Conservation (phyloP, 30 jellyfish, hydroid and myxozoan species). For the Hydractinia echinata region DNA sequence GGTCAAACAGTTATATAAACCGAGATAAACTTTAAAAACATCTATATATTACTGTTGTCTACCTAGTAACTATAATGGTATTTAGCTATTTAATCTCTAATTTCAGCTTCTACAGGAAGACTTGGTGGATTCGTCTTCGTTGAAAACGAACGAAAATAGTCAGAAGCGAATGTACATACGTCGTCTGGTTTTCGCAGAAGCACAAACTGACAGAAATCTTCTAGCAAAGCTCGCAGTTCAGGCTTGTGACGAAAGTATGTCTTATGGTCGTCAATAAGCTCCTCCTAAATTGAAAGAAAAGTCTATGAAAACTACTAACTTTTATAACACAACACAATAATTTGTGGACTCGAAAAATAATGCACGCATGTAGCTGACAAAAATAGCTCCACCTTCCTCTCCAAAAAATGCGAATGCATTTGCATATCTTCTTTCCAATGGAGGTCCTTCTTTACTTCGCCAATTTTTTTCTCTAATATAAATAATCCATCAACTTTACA, state of each 20-base stretch:
- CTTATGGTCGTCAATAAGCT: constrained; percentile 66
- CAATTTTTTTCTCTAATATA: constrained; percentile 12
- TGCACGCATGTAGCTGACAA: too few species aligned
- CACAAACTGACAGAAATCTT: constrained; percentile 92
- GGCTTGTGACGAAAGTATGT: constrained; percentile 83
- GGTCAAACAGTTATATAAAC: too few species aligned
- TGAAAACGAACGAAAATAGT: constrained; percentile 77
- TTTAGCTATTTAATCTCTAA: too few species aligned
- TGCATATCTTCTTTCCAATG: constrained; percentile 97
- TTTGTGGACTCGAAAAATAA: too few species aligned
- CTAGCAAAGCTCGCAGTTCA: constrained; percentile 83
- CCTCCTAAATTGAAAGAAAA: constrained; percentile 56
- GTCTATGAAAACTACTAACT: neutral
- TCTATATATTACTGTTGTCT: too few species aligned
- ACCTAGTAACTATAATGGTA: too few species aligned
- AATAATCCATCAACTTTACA: neutral
- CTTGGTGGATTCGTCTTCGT: neutral
- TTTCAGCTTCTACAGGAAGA: neutral
- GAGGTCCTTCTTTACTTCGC: constrained; percentile 12
- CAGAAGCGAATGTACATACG: constrained; percentile 92
- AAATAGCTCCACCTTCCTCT: constrained; percentile 66
- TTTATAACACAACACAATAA: too few species aligned
- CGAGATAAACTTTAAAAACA: too few species aligned
- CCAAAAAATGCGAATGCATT: constrained; percentile 85
- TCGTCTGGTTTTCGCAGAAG: constrained; percentile 92